Percentiles rank a stretch among this genome's conserved stretches.
Conservation (phyloP, 2,888 invertebrate species). For the Scotopteryx bipunctaria region DNA sequence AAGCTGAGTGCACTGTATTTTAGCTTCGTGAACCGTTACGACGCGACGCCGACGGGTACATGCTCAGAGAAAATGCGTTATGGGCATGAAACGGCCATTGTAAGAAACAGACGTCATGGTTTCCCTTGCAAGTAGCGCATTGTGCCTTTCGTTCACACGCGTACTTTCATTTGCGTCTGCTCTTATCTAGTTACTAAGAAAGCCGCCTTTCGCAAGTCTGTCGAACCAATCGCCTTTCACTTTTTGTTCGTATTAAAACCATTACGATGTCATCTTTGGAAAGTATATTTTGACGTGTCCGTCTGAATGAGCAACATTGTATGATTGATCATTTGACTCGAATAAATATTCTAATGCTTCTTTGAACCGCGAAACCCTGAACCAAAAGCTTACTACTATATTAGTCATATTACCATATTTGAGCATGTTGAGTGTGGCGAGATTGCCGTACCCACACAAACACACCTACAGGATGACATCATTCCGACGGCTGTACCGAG, state of each 20-base stretch:
- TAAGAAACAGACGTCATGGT: slow-evolving; percentile 43
- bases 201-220: slow-evolving; percentile 53
- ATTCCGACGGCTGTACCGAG: slow-evolving; percentile 52
- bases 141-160: slow-evolving; percentile 65
- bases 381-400: slow-evolving; percentile 59
- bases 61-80: slow-evolving; percentile 33
- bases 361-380: slow-evolving; percentile 58
- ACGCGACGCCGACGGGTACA: slow-evolving; percentile 24
- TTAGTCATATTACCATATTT: slow-evolving; percentile 76
- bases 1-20: slow-evolving; percentile 51
- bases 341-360: slow-evolving; percentile 41
- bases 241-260: slow-evolving; percentile 73
- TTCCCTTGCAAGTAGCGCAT: slow-evolving; percentile 61
- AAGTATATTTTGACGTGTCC: slow-evolving; percentile 51
- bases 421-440: slow-evolving; percentile 52
- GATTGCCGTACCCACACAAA: slow-evolving; percentile 56
- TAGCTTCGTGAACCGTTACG: slow-evolving; percentile 47
- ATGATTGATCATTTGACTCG: neutral
- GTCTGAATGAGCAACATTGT: slow-evolving; percentile 1
- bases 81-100: slow-evolving; percentile 32
- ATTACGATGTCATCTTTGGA: slow-evolving; percentile 63
- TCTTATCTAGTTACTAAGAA: slow-evolving; percentile 76
- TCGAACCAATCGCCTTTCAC: slow-evolving; percentile 70
- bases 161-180: slow-evolving; percentile 68
- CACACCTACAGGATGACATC: slow-evolving; percentile 73